Evolutionary conservation across 1,140 invertebrate genomes (phyloP), one percentile per base, ranked within the genome.

Genomic region (Nephila pilipes): DNA sequence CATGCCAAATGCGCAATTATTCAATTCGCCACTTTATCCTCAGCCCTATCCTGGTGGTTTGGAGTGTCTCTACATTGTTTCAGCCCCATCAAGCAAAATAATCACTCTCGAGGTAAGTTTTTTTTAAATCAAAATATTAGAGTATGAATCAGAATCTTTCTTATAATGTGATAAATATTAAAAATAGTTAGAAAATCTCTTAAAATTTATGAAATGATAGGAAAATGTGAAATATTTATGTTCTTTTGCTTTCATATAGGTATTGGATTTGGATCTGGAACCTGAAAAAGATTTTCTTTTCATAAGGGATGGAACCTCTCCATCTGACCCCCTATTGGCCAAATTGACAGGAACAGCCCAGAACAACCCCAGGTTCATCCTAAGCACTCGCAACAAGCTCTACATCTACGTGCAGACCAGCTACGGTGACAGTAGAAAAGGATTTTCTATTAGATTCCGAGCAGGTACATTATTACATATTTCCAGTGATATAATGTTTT

Each of bases 51-150:
- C 98, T 1, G 98, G 98, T 80, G 98, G 98, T 22, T 96, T 99
- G 58, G 99, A 99, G 96, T 99, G 99, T 94, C 96, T 99, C n/a
- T 99, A 99, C 95, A 97, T 98, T 18, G 97, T 99, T 90, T 97
- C 97, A 95, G 98, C 98, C 5, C 98, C 98, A 95, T 96, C 97
- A 22, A 98, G 98, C 57, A 97, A 97, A 95, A 98, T 98, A 93
- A 97, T 99, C 58, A 98, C 98, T 14, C 96, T 99, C 32, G 98
- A 98, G 96, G 94, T 94, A 90, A 29, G 55, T 75, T 69, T 1
- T 36, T 32, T 32, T 65, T 46, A 10, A 2, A 58, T 22, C 0
- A 22, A 60, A 22, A 10, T 46, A n/a, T n/a, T n/a, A n/a, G n/a
- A n/a, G n/a, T n/a, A n/a, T n/a, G n/a, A n/a, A n/a, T n/a, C n/a